Conservation (phyloP, 2,113 vertebrate species). For the Chaetops frenatus region DNA sequence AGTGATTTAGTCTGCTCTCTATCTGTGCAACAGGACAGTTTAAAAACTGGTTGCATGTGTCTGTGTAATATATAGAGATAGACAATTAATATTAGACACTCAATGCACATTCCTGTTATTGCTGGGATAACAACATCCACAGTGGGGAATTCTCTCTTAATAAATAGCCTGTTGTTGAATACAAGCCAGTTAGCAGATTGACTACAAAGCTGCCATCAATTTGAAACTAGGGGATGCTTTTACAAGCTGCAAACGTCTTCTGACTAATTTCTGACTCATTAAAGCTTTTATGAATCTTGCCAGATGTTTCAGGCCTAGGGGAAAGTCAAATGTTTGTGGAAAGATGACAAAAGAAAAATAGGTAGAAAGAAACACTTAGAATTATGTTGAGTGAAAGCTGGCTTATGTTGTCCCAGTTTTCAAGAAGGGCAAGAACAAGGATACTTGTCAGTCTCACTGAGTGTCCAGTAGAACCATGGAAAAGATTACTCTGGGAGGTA, state of each 20-base stretch:
- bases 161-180: constrained; percentile 33
- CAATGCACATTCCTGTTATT: not conserved
- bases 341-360: not conserved
- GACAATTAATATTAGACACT: not conserved
- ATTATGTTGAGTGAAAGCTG: not conserved
- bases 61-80: not conserved
- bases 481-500: not conserved
- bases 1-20: not conserved
- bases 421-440: not conserved
- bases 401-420: not conserved
- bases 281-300: constrained; percentile 38
- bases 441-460: not conserved
- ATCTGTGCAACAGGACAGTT: not conserved
- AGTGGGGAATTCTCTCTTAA: constrained; percentile 34
- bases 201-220: constrained; percentile 28
- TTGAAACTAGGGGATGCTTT: constrained; percentile 42
- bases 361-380: not conserved
- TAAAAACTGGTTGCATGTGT: not conserved
- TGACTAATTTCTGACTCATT: constrained; percentile 53
- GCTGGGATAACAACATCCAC: not conserved
- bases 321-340: not conserved
- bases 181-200: constrained; percentile 32
- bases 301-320: constrained; percentile 44
- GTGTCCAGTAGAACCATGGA: not conserved
- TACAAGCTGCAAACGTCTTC: constrained; percentile 56